Conservation (phyloP, 2,797 vertebrate species). For the Emydoidea blandingii region DNA sequence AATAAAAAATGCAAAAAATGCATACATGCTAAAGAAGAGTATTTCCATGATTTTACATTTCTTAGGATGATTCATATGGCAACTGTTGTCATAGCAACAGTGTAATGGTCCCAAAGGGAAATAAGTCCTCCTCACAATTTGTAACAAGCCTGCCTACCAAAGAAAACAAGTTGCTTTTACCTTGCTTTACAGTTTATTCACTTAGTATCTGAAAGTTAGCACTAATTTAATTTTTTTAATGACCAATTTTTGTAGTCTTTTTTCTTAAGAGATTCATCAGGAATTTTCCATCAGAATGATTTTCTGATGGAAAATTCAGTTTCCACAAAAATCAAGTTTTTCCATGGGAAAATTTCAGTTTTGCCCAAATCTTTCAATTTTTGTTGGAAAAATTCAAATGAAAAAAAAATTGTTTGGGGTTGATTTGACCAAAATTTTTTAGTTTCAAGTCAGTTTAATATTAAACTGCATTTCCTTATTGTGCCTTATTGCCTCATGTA, state of each 20-base stretch:
- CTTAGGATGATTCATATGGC: constrained; percentile 36
- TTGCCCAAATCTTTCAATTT: neutral
- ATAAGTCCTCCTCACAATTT: constrained; percentile 64
- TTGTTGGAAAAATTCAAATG: neutral
- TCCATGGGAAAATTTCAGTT: neutral
- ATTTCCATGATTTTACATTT: constrained; percentile 47
- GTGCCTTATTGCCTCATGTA: no score
- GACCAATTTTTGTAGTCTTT: neutral
- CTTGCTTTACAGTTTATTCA: constrained; percentile 50
- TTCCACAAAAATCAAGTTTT: neutral
- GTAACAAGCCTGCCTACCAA: constrained; percentile 50
- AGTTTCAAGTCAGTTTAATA: no score
- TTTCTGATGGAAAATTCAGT: no score
- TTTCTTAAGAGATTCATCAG: neutral
- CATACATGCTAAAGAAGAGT: constrained; percentile 7
- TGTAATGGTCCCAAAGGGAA: constrained; percentile 54
- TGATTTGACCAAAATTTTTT: neutral
- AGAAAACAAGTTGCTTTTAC: constrained; percentile 41
- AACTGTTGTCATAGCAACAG: constrained; percentile 63
- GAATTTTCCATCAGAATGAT: neutral
- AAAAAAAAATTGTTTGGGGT: neutral
- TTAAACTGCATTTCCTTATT: no score
- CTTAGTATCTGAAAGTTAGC: constrained; percentile 44
- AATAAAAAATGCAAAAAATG: constrained; percentile 1
- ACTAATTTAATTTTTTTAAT: neutral